Base-by-base conservation (phyloP, 2,888 invertebrate genomes). In the Coenonympha glycerion region DNA sequence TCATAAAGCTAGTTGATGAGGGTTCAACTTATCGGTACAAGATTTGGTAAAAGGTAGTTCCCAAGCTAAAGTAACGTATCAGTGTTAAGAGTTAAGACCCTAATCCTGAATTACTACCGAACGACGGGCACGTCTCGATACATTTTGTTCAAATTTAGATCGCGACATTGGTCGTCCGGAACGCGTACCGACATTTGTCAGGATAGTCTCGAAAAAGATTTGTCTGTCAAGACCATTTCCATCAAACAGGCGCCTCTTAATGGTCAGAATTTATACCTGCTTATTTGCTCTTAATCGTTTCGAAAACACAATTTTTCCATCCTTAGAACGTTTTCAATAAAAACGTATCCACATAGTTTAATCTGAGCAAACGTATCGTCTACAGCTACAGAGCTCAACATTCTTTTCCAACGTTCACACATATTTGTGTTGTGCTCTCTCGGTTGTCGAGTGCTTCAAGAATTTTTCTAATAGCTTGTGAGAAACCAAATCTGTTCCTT, bases 71-170 rank as follows among this genome's bases (percentile, higher is more conserved):
- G 31, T 13, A 24, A 44, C 21, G 37, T 30, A 41, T 33, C 24
- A 33, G 41, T 16, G 40, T 48, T 45, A 40, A 40, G 6, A 40
- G 13, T 13, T 31, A 16, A 33, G 6, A 34, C 36, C 13, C 24
- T 54, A 51, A 54, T 47, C 51, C 47, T 41, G 45, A 54, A 34
- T 54, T 51, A 51, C 47, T 44, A 46, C 46, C 37, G 36, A 28
- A n/a, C n/a, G n/a, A n/a, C n/a, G n/a, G n/a, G 13, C 37, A 37
- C 46, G 39, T 39, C 45, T 45, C 69, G 69, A 61, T 76, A 80
- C 80, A 80, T 79, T 68, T 72, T 58, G 69, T 73, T 68, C 75
- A 64, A 72, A 82, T 77, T 77, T 81, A 78, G 81, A 79, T 73
- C 70, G 69, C 66, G 65, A 68, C 66, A 47, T 51, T 53, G 48